phyloP scores from a whole-genome alignment of 2,888 invertebrate species.

The Hydrotaea cyrtoneurina region DNA sequence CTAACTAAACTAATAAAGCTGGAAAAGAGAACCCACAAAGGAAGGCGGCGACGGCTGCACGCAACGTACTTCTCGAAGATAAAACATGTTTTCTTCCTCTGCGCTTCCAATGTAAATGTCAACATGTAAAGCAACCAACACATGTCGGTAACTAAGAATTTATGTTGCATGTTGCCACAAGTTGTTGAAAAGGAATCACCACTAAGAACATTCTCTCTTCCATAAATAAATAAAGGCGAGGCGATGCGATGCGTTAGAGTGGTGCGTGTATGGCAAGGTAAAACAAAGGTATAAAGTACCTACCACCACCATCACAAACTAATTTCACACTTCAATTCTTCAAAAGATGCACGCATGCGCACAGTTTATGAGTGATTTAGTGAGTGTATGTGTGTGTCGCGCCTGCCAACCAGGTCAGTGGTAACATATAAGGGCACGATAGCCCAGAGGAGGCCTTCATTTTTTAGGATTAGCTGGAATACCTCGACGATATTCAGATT shows the following conservation, averaged over 20 bases:
- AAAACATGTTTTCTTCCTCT: constrained; percentile 30
- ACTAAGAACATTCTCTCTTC: background rate
- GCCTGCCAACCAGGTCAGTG: background rate
- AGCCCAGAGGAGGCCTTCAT: background rate
- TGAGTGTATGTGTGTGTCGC: background rate
- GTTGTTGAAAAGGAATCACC: constrained; percentile 25
- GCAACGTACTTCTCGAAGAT: constrained; percentile 12
- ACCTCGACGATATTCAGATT: no score
- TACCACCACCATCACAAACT: background rate
- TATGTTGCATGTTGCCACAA: constrained; percentile 25
- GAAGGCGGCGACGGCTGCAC: background rate
- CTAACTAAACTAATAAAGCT: constrained; percentile 19
- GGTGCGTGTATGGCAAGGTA: constrained; percentile 26
- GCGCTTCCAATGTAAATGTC: constrained; percentile 10
- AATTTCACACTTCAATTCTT: constrained; percentile 51
- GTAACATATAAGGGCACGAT: background rate
- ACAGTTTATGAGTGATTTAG: constrained; percentile 30
- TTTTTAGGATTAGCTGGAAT: no score
- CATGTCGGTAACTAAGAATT: constrained; percentile 33
- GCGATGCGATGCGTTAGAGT: background rate
- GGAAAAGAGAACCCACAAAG: constrained; percentile 11
- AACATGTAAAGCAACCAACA: constrained; percentile 26
- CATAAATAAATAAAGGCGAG: background rate
- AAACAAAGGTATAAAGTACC: constrained; percentile 7
- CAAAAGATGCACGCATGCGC: constrained; percentile 56